Conservation (phyloP, 2,113 vertebrate species). For the Stictonetta naevosa region DNA sequence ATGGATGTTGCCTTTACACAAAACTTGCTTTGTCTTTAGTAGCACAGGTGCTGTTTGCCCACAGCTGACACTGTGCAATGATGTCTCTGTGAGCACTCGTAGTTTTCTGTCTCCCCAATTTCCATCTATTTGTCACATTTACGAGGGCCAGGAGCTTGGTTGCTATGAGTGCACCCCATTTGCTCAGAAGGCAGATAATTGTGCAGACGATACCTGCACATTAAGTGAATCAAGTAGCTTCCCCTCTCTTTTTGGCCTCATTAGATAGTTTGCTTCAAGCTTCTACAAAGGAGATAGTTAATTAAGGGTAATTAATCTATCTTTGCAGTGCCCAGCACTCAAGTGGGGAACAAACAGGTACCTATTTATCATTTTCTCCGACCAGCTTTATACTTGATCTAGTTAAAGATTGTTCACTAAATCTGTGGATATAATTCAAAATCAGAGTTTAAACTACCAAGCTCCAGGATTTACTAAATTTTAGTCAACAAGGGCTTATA, state of each 20-base stretch:
- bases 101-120: not conserved
- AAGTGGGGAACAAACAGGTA: not conserved
- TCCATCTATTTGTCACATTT: not conserved
- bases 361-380: conserved; percentile 42
- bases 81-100: not conserved
- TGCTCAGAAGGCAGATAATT: not conserved
- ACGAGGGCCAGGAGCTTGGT: not conserved
- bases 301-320: conserved; percentile 63
- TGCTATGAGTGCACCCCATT: not conserved
- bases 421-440: not conserved
- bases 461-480: not conserved
- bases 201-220: conserved; percentile 18
- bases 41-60: not conserved
- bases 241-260: not conserved
- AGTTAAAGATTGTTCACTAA: not conserved
- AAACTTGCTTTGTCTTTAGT: not conserved
- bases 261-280: conserved; percentile 45
- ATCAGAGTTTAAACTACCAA: not conserved
- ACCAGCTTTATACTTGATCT: not conserved
- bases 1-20: not conserved
- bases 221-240: not conserved
- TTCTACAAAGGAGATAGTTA: conserved; percentile 34
- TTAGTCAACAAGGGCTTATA: not conserved
- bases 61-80: not conserved
- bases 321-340: not conserved